Evolutionary conservation across 1,140 invertebrate genomes (phyloP).

Genomic region (Venustaconcha ellipsiformis): DNA sequence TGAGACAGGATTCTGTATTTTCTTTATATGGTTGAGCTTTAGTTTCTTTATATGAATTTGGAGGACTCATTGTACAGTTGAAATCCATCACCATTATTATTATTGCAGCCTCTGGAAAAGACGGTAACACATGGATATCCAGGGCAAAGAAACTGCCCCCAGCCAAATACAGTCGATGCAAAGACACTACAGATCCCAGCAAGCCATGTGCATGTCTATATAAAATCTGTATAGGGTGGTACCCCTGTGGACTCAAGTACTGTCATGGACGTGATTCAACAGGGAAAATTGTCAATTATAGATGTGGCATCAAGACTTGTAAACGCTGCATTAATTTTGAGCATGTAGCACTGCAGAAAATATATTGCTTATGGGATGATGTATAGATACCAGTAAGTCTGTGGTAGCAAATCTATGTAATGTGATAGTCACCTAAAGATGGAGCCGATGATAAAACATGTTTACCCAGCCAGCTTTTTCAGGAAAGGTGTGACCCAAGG

Average conservation of each 20-base stretch:
- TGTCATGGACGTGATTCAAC: constrained; percentile 81
- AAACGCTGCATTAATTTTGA: constrained; percentile 88
- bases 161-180: constrained; percentile 58
- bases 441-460: not conserved
- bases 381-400: not conserved
- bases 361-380: constrained; percentile 86
- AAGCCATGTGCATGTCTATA: constrained; percentile 82
- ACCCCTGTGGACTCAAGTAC: constrained; percentile 94
- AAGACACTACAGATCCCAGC: constrained; percentile 52
- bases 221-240: constrained; percentile 89
- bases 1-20: no score
- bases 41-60: no score
- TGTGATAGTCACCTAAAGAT: constrained; percentile 3
- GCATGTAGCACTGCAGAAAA: constrained; percentile 85
- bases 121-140: constrained; percentile 50
- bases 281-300: constrained; percentile 78
- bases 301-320: constrained; percentile 96
- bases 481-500: no score
- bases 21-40: no score
- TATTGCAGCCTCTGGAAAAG: constrained; percentile 54
- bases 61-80: no score
- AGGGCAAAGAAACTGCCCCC: constrained; percentile 52
- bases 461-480: not conserved
- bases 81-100: not conserved
- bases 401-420: not conserved